Base-by-base conservation (phyloP, 1,140 invertebrate genomes). In the Zaprionus lachaisei region DNA sequence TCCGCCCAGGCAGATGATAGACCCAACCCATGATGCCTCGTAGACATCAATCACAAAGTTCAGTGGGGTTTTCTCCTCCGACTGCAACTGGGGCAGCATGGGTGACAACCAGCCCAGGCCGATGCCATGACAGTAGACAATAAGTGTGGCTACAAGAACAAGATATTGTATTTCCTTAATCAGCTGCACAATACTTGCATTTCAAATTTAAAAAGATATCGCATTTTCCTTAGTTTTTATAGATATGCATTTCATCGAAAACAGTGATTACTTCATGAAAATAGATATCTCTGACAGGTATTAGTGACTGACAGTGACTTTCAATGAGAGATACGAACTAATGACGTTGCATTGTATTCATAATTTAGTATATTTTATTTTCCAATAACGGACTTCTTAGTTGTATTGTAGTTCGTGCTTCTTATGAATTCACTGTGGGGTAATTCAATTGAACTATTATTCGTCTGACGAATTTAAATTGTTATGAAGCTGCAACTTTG, bases 91-190 rank as follows among this genome's bases (percentile, higher is more conserved):
- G 0, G 83, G 87, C 5, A 93, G 70, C 92, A 93, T 93, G 5
- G 93, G 93, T 0, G 93, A 93, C 6, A 93, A 61, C 93, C 93
- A 94, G 2, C 93, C 93, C 31, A 94, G 81, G 28, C 92, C 93
- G 41, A 93, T 93, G 49, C 93, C 93, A 83, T 94, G 93, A 7
- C 90, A 91, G 56, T 93, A 91, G 28, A 93, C 91, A 56, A 93
- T 92, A 22, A 94, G 79, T 6, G 92, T 93, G 15, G 92, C 93
- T 94, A 51, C 5, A 41, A 38, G 24, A 15, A 58, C 22, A 11
- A 11, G 17, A 47, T 47, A 47, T 47, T 47, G 41, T 17, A 47
- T 47, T 11, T 47, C 11, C 20, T n/a, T 9, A 17, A 7, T 9
- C 0, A 47, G 15, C 41, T 47, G 2, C 15, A 41, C 37, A 41